phyloP scores from a whole-genome alignment of 1,140 invertebrate genomes.

The Lasaia peninsularis region DNA sequence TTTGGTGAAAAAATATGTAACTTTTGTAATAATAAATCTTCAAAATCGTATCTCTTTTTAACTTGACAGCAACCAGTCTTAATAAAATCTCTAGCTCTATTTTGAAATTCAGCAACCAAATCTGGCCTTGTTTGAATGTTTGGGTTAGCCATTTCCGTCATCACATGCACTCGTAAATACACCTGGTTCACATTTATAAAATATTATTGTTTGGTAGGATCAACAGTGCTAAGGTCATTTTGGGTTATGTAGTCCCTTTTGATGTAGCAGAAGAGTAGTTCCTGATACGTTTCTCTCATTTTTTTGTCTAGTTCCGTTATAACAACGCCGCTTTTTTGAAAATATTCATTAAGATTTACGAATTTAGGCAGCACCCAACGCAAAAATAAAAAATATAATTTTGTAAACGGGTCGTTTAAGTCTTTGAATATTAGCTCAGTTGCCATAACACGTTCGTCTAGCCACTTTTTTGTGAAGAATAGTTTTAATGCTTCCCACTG shows the following conservation, averaged over 20 bases:
- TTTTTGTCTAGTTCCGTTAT: neutral
- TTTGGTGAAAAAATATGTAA: constrained; percentile 6
- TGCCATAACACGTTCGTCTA: neutral
- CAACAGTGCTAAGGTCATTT: constrained; percentile 4
- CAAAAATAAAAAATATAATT: constrained; percentile 16
- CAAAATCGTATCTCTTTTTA: constrained; percentile 16
- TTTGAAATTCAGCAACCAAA: neutral
- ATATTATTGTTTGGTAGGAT: neutral
- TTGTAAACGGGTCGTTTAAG: neutral
- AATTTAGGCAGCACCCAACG: constrained; percentile 14
- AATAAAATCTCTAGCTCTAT: constrained; percentile 8
- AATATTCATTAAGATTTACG: constrained; percentile 12
- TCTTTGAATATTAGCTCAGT: neutral
- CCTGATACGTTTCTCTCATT: neutral
- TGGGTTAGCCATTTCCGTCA: neutral
- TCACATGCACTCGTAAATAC: neutral
- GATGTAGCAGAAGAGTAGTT: neutral
- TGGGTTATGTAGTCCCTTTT: neutral
- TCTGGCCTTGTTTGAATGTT: neutral
- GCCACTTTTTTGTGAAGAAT: neutral
- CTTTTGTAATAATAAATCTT: constrained; percentile 13
- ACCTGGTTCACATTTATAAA: neutral
- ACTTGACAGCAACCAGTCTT: neutral
- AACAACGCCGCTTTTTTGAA: neutral
- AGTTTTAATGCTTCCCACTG: constrained; percentile 30